Conservation (phyloP, 2,797 vertebrate species). For the Diceros bicornis region DNA sequence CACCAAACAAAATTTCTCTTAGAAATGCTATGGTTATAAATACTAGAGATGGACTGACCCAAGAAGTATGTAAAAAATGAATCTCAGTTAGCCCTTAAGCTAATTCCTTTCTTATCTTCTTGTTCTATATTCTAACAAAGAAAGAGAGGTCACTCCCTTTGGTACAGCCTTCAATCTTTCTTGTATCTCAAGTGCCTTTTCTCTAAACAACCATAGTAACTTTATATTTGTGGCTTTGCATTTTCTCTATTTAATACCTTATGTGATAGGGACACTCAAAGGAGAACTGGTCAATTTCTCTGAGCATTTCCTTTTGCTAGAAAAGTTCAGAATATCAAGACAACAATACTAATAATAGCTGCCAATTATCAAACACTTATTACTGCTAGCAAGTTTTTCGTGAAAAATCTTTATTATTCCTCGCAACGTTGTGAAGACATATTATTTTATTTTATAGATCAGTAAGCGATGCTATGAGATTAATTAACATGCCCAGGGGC, state of each 20-base stretch:
- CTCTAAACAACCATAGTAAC: slow-evolving; percentile 15
- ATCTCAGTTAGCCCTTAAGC: neutral
- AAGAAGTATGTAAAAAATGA: neutral
- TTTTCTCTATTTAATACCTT: slow-evolving; percentile 31
- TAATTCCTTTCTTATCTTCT: slow-evolving; percentile 18
- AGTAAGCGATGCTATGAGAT: neutral
- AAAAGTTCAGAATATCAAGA: slow-evolving; percentile 49
- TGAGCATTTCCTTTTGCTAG: slow-evolving; percentile 59
- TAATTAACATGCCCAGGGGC: neutral
- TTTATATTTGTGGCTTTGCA: neutral
- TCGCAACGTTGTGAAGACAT: neutral
- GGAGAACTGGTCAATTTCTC: neutral
- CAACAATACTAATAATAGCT: neutral
- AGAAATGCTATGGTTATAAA: neutral
- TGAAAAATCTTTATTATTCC: neutral
- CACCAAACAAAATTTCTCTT: neutral
- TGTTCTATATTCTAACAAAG: slow-evolving; percentile 29
- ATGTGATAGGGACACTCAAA: neutral
- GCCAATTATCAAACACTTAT: neutral
- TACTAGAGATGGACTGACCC: neutral
- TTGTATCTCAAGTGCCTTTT: slow-evolving; percentile 35
- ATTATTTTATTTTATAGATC: neutral
- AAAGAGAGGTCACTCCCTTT: neutral
- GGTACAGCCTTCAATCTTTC: neutral
- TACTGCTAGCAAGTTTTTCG: neutral